These are phyloP conservation scores for Pseudolaguvia tuberculata DNA, from an alignment of 2,113 vertebrate species.

Conservation along the genomic window DNA sequence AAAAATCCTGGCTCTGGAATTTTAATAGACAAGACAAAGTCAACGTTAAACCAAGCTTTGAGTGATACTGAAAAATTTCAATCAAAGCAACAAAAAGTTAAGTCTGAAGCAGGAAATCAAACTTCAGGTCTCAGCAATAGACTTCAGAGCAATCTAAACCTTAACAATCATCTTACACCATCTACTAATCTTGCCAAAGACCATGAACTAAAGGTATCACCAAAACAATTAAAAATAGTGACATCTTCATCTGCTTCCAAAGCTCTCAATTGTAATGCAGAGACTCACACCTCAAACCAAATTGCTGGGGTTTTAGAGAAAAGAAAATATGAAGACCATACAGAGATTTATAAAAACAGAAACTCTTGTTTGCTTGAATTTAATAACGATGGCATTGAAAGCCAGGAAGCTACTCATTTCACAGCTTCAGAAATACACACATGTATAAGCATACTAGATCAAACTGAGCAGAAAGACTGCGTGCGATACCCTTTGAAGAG, in stretches of 20 bases:
- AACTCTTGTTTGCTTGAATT: not conserved
- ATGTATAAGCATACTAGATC: not conserved
- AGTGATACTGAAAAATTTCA: slow-evolving; percentile 35
- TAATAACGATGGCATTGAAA: slow-evolving; percentile 8
- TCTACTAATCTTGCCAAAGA: slow-evolving; percentile 3
- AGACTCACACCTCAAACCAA: not conserved
- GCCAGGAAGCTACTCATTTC: slow-evolving; percentile 14
- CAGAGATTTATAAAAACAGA: not conserved
- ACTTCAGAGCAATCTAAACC: slow-evolving; percentile 27
- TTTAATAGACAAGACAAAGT: slow-evolving; percentile 33
- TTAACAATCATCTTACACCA: not conserved
- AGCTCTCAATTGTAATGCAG: slow-evolving; percentile 13
- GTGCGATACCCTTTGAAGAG: slow-evolving; percentile 37
- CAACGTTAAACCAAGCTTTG: slow-evolving; percentile 37
- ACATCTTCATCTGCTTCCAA: not conserved
- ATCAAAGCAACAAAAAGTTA: slow-evolving; percentile 3
- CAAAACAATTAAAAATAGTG: not conserved
- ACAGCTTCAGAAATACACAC: slow-evolving; percentile 33
- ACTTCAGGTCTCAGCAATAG: not conserved
- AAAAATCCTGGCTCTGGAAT: slow-evolving; percentile 39
- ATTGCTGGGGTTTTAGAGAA: not conserved
- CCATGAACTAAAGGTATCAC: not conserved
- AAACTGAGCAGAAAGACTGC: slow-evolving; percentile 37
- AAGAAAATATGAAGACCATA: not conserved
- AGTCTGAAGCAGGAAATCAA: slow-evolving; percentile 31